Evolutionary conservation across 2,888 invertebrate species (phyloP).

Genomic region (Drosophila birchii): DNA sequence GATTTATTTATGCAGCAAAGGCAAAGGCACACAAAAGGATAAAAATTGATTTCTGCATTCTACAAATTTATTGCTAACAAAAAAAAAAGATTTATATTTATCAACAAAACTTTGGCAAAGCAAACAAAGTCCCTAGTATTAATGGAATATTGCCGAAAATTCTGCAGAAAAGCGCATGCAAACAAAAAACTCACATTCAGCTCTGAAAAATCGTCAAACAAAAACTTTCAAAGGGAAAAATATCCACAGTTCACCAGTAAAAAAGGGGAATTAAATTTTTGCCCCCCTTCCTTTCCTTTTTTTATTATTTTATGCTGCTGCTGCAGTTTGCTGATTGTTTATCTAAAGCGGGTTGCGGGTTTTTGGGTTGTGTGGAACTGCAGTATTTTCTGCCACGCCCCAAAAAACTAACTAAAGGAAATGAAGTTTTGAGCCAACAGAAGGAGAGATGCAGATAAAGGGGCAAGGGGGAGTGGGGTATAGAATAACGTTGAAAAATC

Average conservation of each 20-base stretch:
- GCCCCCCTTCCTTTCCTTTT: no score
- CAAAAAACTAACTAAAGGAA: conserved; percentile 50
- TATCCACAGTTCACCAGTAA: conserved; percentile 17
- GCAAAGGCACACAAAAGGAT: conserved; percentile 18
- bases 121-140: conserved; percentile 67
- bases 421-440: conserved; percentile 60
- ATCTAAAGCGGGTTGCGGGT: conserved; percentile 28
- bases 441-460: neutral
- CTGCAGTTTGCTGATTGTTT: conserved; percentile 70
- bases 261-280: conserved; percentile 38
- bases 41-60: conserved; percentile 63
- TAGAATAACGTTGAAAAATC: conserved; percentile 53
- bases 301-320: conserved; percentile 62
- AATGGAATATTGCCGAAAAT: conserved; percentile 80
- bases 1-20: conserved; percentile 72
- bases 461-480: neutral
- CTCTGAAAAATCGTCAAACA: conserved; percentile 60
- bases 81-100: conserved; percentile 66
- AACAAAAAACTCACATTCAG: conserved; percentile 43
- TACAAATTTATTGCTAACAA: conserved; percentile 63
- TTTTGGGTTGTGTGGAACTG: conserved; percentile 41
- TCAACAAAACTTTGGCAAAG: conserved; percentile 65
- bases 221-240: conserved; percentile 60
- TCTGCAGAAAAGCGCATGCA: conserved; percentile 74
- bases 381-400: conserved; percentile 73